phyloP scores from a whole-genome alignment of 1,140 invertebrate genomes.

The Drosophila subpulchrella region DNA sequence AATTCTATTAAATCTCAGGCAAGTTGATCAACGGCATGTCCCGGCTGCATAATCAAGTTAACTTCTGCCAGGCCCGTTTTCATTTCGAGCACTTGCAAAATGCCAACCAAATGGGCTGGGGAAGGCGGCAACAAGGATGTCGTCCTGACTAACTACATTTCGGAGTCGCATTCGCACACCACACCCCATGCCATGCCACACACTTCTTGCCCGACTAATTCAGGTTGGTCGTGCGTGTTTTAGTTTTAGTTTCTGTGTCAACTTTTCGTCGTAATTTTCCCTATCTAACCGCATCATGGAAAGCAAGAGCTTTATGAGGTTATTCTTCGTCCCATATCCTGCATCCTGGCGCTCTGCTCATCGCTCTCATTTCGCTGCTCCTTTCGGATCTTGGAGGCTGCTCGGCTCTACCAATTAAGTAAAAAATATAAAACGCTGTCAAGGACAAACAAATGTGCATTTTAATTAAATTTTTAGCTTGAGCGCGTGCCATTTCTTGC shows the following conservation, averaged over 20 bases:
- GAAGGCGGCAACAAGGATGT: conserved; percentile 9
- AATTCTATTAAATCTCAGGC: conserved; percentile 41
- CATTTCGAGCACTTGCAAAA: conserved; percentile 34
- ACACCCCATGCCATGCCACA: neutral
- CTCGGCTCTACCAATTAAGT: conserved; percentile 68
- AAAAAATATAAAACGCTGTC: conserved; percentile 79
- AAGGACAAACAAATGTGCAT: conserved; percentile 79
- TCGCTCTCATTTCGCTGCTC: conserved; percentile 47
- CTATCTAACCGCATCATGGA: conserved; percentile 57
- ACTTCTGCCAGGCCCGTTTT: conserved; percentile 26
- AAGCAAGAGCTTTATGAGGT: conserved; percentile 21
- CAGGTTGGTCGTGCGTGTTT: conserved; percentile 46
- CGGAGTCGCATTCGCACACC: conserved; percentile 7
- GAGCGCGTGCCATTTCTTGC: conserved; percentile 20
- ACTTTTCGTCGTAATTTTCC: conserved; percentile 50
- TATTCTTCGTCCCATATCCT: conserved; percentile 16
- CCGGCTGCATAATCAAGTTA: conserved; percentile 45
- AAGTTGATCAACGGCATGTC: conserved; percentile 40
- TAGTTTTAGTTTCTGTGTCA: conserved; percentile 58
- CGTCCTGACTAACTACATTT: conserved; percentile 37
- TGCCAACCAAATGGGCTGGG: conserved; percentile 18
- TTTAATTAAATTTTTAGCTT: conserved; percentile 79
- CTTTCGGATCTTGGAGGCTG: conserved; percentile 32
- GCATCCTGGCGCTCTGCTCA: conserved; percentile 31
- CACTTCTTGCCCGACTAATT: conserved; percentile 41